Conservation (phyloP, 2,888 invertebrate genomes). For the Calliphora vomitoria region DNA sequence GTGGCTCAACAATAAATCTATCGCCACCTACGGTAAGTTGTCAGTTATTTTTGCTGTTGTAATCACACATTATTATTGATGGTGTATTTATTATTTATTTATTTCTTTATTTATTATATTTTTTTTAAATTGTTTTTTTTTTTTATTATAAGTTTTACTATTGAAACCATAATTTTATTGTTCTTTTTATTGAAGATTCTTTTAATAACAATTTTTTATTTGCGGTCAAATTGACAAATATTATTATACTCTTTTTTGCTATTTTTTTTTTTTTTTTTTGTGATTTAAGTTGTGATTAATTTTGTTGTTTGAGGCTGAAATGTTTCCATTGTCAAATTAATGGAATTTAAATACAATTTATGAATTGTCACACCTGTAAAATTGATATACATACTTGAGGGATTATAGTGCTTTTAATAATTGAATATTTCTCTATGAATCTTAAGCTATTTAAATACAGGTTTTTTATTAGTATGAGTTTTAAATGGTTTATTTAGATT, state of each 20-base stretch:
- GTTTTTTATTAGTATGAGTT: no score
- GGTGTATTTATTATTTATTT: conserved; percentile 35
- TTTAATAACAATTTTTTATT: conserved; percentile 1
- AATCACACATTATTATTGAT: conserved; percentile 38
- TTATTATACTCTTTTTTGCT: background rate
- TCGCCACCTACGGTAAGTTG: conserved; percentile 94
- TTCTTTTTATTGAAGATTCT: background rate
- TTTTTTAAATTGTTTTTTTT: conserved; percentile 23
- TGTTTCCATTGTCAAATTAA: background rate
- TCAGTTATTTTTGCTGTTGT: conserved; percentile 69
- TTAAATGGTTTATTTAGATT: no score
- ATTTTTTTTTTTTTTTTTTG: background rate
- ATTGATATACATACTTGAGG: no score
- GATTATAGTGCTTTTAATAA: no score
- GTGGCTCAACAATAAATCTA: conserved; percentile 92
- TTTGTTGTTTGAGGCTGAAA: background rate
- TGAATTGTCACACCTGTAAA: background rate
- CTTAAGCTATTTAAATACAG: no score
- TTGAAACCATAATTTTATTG: background rate
- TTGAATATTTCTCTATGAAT: no score
- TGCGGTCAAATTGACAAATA: background rate
- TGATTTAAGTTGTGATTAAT: conserved; percentile 59
- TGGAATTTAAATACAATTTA: background rate
- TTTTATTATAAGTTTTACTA: conserved; percentile 13
- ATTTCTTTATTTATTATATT: background rate